Percentiles rank a stretch among this genome's conserved stretches.
Evolutionary conservation across 2,113 vertebrate species (phyloP).

Genomic region (Tragelaphus scriptus): DNA sequence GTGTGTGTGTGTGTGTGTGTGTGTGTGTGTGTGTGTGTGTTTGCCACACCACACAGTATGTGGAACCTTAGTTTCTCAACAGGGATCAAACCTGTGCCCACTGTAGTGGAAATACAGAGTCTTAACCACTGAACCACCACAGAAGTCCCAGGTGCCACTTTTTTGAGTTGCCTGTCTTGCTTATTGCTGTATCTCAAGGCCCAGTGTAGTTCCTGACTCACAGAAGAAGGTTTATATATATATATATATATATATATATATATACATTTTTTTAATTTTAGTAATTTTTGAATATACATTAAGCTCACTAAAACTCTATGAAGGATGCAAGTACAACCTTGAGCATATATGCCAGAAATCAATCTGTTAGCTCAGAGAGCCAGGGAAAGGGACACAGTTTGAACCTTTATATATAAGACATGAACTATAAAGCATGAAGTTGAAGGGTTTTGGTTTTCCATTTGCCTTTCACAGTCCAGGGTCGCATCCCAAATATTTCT

Average conservation of each 20-base stretch:
- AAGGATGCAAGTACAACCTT: neutral
- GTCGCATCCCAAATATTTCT: constrained; percentile 65
- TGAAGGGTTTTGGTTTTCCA: neutral
- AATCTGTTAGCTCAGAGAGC: neutral
- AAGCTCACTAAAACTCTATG: neutral
- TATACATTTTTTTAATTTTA: neutral
- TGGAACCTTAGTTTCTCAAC: neutral
- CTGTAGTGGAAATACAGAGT: neutral
- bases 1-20: no score
- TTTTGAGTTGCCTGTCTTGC: neutral
- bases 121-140: neutral
- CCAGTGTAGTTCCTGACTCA: neutral
- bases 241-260: no score
- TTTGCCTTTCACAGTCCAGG: constrained; percentile 49
- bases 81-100: neutral
- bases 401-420: neutral
- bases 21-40: no score
- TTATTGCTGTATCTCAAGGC: neutral
- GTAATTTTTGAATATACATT: neutral
- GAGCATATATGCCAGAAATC: neutral
- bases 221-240: neutral
- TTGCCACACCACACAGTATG: neutral
- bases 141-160: neutral
- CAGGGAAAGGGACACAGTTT: neutral
- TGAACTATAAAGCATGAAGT: neutral